phyloP scores from a whole-genome alignment of 1,140 invertebrate species.

The Cyphomyrmex costatus region DNA sequence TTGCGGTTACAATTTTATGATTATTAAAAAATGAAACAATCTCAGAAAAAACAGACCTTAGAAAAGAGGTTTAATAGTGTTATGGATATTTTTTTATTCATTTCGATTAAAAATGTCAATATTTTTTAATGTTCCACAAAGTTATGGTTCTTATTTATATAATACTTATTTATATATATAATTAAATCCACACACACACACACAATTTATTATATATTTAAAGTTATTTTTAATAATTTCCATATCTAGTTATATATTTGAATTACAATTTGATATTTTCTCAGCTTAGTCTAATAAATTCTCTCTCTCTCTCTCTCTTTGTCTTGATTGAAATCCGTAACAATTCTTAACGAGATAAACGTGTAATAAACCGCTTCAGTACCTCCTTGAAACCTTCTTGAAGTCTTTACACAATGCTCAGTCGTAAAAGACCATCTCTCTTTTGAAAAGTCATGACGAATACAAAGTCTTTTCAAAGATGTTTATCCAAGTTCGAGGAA shows the following conservation, averaged over 20 bases:
- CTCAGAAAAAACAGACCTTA: not conserved
- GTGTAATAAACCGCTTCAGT: constrained; percentile 34
- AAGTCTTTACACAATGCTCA: constrained; percentile 51
- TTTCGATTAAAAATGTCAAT: not conserved
- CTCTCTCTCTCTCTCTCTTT: not conserved
- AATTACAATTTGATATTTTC: constrained; percentile 15
- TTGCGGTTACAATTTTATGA: not conserved
- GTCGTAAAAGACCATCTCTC: constrained; percentile 42
- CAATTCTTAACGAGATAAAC: constrained; percentile 64
- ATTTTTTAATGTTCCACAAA: not conserved
- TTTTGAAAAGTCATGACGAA: constrained; percentile 49
- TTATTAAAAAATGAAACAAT: not conserved
- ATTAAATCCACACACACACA: no score
- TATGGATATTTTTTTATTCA: not conserved
- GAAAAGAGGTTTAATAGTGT: not conserved
- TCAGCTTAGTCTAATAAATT: not conserved
- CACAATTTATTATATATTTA: no score
- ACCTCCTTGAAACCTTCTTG: constrained; percentile 41
- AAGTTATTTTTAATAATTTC: not conserved
- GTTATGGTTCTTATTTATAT: not conserved
- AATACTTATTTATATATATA: constrained; percentile 22
- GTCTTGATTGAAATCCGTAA: constrained; percentile 26
- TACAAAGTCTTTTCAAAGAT: constrained; percentile 53
- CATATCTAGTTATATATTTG: not conserved
- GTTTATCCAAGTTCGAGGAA: constrained; percentile 67